phyloP scores from a whole-genome alignment of 2,888 invertebrate species.

The Eustalomyia histrio region DNA sequence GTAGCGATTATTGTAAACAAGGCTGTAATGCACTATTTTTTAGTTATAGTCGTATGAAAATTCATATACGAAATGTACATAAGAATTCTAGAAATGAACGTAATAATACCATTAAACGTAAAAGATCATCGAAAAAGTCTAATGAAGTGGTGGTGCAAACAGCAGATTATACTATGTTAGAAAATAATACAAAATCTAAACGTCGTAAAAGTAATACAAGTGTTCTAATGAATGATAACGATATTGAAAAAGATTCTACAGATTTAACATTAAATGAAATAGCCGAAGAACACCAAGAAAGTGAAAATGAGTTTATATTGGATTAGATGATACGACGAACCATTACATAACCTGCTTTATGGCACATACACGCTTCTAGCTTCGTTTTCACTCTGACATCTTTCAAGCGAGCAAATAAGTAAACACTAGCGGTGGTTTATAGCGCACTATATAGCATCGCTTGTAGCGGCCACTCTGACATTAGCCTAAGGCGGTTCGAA shows the following conservation, averaged over 20 bases:
- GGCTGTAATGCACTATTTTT: conserved; percentile 61
- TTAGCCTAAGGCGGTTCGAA: no score
- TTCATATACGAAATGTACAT: conserved; percentile 63
- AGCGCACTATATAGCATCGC: no score
- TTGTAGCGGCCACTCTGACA: no score
- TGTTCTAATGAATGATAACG: no score
- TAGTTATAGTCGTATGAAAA: conserved; percentile 57
- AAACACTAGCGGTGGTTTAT: no score
- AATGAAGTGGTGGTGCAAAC: background rate
- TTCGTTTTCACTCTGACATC: no score
- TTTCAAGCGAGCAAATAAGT: no score
- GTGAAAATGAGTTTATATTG: conserved; percentile 9
- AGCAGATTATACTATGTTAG: background rate
- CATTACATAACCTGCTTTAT: no score
- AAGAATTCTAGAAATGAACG: background rate
- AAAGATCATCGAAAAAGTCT: background rate
- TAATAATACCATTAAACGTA: background rate
- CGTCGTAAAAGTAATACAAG: background rate
- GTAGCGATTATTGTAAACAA: conserved; percentile 45
- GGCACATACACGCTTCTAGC: no score
- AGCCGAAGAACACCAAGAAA: background rate
- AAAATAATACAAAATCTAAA: conserved; percentile 4
- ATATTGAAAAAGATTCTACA: background rate
- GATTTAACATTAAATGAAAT: background rate
- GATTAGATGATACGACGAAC: no score